These are phyloP conservation scores for Allacma fusca DNA, from an alignment of 2,888 invertebrate species.

Conservation along the genomic window DNA sequence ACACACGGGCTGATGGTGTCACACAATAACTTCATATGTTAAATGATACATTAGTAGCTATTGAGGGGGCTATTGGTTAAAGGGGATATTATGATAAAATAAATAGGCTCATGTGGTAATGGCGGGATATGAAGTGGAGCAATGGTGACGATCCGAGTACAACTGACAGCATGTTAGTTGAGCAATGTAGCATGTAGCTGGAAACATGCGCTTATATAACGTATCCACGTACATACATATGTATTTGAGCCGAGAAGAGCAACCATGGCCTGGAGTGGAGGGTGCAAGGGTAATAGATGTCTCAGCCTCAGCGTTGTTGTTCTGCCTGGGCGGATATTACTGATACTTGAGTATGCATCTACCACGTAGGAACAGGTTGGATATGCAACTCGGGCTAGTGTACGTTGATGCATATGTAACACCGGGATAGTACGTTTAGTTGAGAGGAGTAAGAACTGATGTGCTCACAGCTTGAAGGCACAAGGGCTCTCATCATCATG, in stretches of 20 bases:
- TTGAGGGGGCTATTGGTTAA: background rate
- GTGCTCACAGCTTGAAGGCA: slow-evolving; percentile 45
- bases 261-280: background rate
- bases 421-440: background rate
- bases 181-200: background rate
- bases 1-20: background rate
- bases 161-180: background rate
- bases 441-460: background rate
- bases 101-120: slow-evolving; percentile 5
- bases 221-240: too few relatives aligned
- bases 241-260: background rate
- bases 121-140: background rate
- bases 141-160: too few relatives aligned
- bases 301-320: slow-evolving; percentile 37
- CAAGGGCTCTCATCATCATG: slow-evolving; percentile 43
- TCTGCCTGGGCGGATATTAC: slow-evolving; percentile 46
- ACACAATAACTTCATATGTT: slow-evolving; percentile 9
- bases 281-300: slow-evolving; percentile 40
- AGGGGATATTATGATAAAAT: slow-evolving; percentile 5
- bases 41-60: slow-evolving; percentile 1
- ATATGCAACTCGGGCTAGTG: background rate
- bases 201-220: too few relatives aligned
- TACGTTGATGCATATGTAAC: background rate
- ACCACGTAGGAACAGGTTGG: background rate
- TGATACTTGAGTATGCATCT: background rate